phyloP scores from a whole-genome alignment of 2,797 vertebrate species.

The Sebastes hopkinsi region DNA sequence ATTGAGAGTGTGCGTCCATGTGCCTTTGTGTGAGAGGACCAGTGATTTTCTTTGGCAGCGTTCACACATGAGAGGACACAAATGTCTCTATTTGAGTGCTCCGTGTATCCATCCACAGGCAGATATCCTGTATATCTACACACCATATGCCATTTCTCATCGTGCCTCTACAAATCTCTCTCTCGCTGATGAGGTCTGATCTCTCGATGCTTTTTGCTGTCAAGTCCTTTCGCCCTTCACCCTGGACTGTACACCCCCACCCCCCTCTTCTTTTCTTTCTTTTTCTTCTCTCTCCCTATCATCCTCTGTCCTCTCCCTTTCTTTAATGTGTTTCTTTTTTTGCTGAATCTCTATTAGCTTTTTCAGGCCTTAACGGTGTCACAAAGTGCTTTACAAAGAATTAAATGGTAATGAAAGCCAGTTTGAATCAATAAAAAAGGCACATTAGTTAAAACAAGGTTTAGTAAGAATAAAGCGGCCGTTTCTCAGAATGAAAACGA shows the following conservation, averaged over 20 bases:
- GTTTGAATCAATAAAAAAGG: constrained; percentile 42
- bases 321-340: constrained; percentile 15
- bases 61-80: constrained; percentile 21
- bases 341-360: constrained; percentile 13
- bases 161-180: constrained; percentile 11
- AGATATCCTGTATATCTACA: not conserved
- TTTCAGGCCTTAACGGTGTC: constrained; percentile 3
- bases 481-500: constrained; percentile 28
- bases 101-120: constrained; percentile 2
- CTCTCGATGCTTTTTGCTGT: constrained; percentile 38
- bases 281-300: not conserved
- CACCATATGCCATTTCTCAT: constrained; percentile 17
- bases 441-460: constrained; percentile 24
- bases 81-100: not conserved
- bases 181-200: constrained; percentile 34
- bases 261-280: not conserved
- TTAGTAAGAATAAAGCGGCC: constrained; percentile 12
- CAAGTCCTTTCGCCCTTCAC: constrained; percentile 39
- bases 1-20: not conserved
- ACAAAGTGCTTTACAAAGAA: constrained; percentile 37
- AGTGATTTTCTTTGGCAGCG: constrained; percentile 21
- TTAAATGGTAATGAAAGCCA: constrained; percentile 44
- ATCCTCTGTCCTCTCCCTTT: not conserved
- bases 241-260: not conserved
- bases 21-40: not conserved